Evolutionary conservation across 2,113 vertebrate genomes (phyloP), one percentile per base, ranked within the genome.

Genomic region (Cyprinodon tularosa): DNA sequence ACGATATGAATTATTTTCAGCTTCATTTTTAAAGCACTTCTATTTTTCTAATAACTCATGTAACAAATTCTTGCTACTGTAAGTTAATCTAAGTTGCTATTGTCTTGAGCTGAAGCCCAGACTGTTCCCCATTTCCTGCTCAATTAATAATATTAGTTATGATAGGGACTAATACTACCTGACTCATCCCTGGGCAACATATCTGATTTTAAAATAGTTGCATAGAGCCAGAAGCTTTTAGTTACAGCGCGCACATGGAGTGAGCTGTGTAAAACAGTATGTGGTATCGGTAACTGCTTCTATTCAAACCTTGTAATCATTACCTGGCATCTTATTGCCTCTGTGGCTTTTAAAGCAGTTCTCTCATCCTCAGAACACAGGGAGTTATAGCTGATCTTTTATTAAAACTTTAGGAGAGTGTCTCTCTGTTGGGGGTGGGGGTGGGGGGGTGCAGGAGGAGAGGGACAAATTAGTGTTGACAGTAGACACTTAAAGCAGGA

Each of bases 381-480:
- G 76, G 92, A 88, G 91, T 92, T 93, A 92, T 91, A 91, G 93
- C 91, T 92, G 92, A 93, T 94, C 94, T 94, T 94, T 95, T 95
- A 93, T 93, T 94, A 94, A 94, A 94, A 94, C 93, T 95, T 95
- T 94, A 90, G 88, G 90, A 91, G 91, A 92, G 89, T 78, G 82
- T 91, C 87, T 90, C 92, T 89, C 88, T 84, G 91, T 29, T 29
- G 29, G 76, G 71, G 88, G 86, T 81, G 90, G 89, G 82, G 92
- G 90, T 17, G 88, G 12, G 39, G 61, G 12, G 11, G 61, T 14
- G 61, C 87, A 86, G 92, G 92, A 92, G 92, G 91, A 93, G 90
- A 88, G 92, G 93, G 93, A 95, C 94, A 95, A 95, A 95, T 95
- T 95, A 95, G 94, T 93, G 93, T 94, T 95, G 94, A 95, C 95